Percentiles rank a stretch among this genome's conserved stretches.
Conservation (phyloP, 2,797 vertebrate genomes). For the Gastrophryne carolinensis region DNA sequence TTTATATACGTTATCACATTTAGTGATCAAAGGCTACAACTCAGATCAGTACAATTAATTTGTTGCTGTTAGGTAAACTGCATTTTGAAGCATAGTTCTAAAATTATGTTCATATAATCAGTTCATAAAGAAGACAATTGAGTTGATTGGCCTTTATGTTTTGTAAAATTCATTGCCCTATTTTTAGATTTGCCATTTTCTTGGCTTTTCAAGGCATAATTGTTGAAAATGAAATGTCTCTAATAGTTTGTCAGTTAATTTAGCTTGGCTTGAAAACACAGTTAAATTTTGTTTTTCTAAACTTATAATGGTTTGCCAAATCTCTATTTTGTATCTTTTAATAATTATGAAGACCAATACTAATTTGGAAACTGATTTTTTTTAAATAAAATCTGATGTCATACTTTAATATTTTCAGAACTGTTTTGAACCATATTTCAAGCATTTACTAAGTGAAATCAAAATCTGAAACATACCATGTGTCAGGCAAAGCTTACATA, state of each 20-base stretch:
- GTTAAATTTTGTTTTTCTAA: not conserved
- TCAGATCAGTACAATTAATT: not conserved
- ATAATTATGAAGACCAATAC: not conserved
- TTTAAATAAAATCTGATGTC: not conserved
- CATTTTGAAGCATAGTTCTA: not conserved
- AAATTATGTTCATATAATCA: constrained; percentile 3
- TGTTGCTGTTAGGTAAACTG: not conserved
- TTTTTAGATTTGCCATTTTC: constrained; percentile 16
- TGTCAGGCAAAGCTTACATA: constrained; percentile 2
- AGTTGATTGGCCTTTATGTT: constrained; percentile 34
- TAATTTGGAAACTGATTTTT: not conserved
- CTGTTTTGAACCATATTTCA: not conserved
- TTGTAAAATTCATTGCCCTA: not conserved
- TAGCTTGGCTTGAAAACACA: constrained; percentile 8
- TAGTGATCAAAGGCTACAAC: not conserved
- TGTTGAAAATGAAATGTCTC: constrained; percentile 13
- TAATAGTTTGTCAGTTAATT: constrained; percentile 7
- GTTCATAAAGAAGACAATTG: constrained; percentile 15
- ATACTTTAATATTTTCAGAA: not conserved
- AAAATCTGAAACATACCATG: constrained; percentile 1
- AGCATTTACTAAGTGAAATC: not conserved
- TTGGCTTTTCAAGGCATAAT: constrained; percentile 18
- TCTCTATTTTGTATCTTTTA: not conserved
- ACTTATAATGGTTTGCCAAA: not conserved
- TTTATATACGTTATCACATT: too few relatives aligned